These are phyloP conservation scores for Xylota segnis DNA, from an alignment of 2,888 invertebrate species.

Conservation along the genomic window DNA sequence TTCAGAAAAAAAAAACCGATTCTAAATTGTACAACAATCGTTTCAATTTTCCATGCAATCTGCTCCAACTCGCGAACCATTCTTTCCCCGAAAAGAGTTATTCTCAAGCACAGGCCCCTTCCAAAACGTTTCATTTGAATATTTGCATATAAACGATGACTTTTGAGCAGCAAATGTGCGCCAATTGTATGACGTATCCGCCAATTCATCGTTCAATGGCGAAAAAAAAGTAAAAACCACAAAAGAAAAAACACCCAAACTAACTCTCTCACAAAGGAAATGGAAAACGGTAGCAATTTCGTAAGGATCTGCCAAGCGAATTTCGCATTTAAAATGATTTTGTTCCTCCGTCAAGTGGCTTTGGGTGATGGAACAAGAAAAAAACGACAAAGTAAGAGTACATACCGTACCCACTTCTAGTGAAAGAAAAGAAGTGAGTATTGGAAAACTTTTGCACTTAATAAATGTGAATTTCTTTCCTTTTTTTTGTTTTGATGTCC, in stretches of 20 bases:
- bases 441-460: conserved; percentile 77
- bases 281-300: conserved; percentile 68
- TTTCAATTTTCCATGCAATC: conserved; percentile 73
- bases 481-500: conserved; percentile 29
- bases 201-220: conserved; percentile 71
- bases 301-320: conserved; percentile 58
- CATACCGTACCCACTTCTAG: conserved; percentile 50
- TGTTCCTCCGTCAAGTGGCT: conserved; percentile 15
- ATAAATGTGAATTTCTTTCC: conserved; percentile 72
- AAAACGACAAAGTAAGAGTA: conserved; percentile 9
- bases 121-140: conserved; percentile 55
- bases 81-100: conserved; percentile 15
- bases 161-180: conserved; percentile 67
- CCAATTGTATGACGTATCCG: conserved; percentile 66
- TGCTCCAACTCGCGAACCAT: conserved; percentile 19
- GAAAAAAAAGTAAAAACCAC: conserved; percentile 21
- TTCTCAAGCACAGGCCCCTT: conserved; percentile 15
- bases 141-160: conserved; percentile 76
- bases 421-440: conserved; percentile 51
- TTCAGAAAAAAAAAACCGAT: conserved; percentile 38
- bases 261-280: conserved; percentile 65
- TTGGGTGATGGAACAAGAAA: conserved; percentile 10
- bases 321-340: conserved; percentile 72
- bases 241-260: conserved; percentile 61
- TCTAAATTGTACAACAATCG: conserved; percentile 64